Base-by-base conservation (phyloP, 2,797 vertebrate species). In the Pyrrhura leucotis region DNA sequence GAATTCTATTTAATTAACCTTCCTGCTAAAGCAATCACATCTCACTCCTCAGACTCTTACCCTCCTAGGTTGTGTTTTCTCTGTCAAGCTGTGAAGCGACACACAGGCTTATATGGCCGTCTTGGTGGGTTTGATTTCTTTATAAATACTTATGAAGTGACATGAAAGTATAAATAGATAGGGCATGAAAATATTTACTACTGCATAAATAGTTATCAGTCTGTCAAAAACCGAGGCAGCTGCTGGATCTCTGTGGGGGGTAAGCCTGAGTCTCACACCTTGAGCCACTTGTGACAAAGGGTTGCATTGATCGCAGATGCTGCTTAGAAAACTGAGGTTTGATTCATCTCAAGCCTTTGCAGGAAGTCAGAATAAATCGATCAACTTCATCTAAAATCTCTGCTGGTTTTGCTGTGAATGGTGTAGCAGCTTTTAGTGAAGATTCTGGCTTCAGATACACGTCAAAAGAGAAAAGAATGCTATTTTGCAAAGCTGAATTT, bases 1-100 rank as follows among this genome's bases (percentile, higher is more conserved):
- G 78, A 95, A 94, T 90, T 93, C 90, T 90, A 82, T 91, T 95
- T 87, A 95, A 94, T 93, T 95, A 91, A 79, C 88, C 88, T 90
- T 88, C 33, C 72, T 83, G 51, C 72, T 85, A 80, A 89, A 89
- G 75, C 40, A 79, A 80, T 80, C 75, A 45, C 71, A 54, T 76
- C 83, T 94, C 71, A 79, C 47, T 90, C 72, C 63, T 75, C 86
- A 79, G 69, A 67, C 71, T 91, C 67, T 74, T 85, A 90, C 51
- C 63, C 83, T 95, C 71, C 77, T n/a, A 79, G 74, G 90, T 88
- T 80, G 59, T 75, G 88, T 88, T 95, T 93, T 88, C 67, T 73
- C 77, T 93, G 29, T 85, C 86, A 92, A 85, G 90, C 86, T 82
- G 71, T 87, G 93, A 87, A 93, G 56, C 40, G 61, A 71, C 42